A percentile compares a stretch with the other conserved stretches of the same genome.
phyloP scores from a whole-genome alignment of 1,140 invertebrate genomes.

The Odontomachus brunneus region DNA sequence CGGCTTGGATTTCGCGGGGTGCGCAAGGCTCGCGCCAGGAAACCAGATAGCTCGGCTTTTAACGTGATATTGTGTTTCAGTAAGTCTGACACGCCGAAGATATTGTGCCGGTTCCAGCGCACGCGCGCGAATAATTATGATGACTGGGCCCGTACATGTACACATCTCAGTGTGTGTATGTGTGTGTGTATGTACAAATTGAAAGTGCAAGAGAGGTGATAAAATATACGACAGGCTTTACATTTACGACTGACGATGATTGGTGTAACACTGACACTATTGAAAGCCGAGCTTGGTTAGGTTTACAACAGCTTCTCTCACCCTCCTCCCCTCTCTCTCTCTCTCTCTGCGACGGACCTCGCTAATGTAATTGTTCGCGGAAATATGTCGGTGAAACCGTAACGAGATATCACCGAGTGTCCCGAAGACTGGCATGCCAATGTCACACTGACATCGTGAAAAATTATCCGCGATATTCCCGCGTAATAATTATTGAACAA shows the following conservation, averaged over 20 bases:
- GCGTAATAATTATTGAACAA: not conserved
- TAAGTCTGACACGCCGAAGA: conserved; percentile 57
- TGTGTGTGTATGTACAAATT: not conserved
- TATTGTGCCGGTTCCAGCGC: conserved; percentile 21
- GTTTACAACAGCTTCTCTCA: conserved; percentile 33
- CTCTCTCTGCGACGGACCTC: not conserved
- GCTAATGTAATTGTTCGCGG: conserved; percentile 24
- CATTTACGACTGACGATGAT: conserved; percentile 10
- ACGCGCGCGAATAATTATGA: conserved; percentile 52
- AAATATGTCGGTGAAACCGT: conserved; percentile 10
- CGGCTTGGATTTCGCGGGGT: conserved; percentile 56
- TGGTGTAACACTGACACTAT: conserved; percentile 40
- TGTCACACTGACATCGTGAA: not conserved
- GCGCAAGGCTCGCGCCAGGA: conserved; percentile 39
- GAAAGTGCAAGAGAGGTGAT: conserved; percentile 25
- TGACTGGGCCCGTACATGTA: conserved; percentile 19
- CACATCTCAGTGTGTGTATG: too few relatives aligned
- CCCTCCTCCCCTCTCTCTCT: too few relatives aligned
- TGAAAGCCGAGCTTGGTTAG: conserved; percentile 36
- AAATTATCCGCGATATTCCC: conserved; percentile 1
- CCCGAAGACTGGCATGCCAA: not conserved
- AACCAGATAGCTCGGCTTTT: conserved; percentile 57
- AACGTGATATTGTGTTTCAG: conserved; percentile 61
- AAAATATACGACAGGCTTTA: conserved; percentile 32
- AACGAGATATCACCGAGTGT: conserved; percentile 9